Base-by-base conservation (phyloP, 2,888 invertebrate genomes). In the Megastigmus dorsalis region DNA sequence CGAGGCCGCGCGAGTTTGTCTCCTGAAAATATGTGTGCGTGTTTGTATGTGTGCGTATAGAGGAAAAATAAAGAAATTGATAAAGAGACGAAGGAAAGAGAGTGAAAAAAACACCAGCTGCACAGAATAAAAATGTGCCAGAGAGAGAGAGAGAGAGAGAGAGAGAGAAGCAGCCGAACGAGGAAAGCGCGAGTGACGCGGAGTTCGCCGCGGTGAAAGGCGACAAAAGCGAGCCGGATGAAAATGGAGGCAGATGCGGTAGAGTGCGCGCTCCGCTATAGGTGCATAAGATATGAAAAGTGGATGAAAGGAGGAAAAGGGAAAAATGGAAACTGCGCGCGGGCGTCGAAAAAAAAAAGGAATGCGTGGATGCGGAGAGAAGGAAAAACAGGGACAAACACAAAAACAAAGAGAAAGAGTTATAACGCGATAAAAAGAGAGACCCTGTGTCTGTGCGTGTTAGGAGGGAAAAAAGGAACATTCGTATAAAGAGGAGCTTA, bases 201-300 rank as follows among this genome's bases (percentile, higher is more conserved):
- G n/a, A n/a, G 7, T 60, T 13, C 13, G n/a, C 28, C 3, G 6
- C n/a, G 18, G n/a, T 1, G 36, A 59, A 60, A 30, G 66, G 33
- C 15, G 13, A 13, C 20, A 50, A 52, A 28, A 41, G n/a, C 38
- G 28, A 50, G 43, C 30, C 15, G 55, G 43, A 41, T 41, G 36
- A 71, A 63, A 54, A 60, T 13, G 52, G 33, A 67, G 52, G 50
- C 33, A 48, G 36, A 57, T n/a, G n/a, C n/a, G 48, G 50, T 45
- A 50, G 41, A 57, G 38, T 45, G 52, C n/a, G 20, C 7, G 36
- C 36, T 9, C 30, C 7, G 36, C 36, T 9, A 55, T 63, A 41
- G 26, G 30, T 18, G 60, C 38, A 18, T 20, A 23, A 48, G 57
- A 50, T 50, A 52, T 59, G 66, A 59, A 66, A 72, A 60, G 30